A percentile compares a stretch with the other conserved stretches of the same genome.
These are phyloP conservation scores for Notodonta dromedarius DNA, from an alignment of 2,888 invertebrate species.

Conservation along the genomic window DNA sequence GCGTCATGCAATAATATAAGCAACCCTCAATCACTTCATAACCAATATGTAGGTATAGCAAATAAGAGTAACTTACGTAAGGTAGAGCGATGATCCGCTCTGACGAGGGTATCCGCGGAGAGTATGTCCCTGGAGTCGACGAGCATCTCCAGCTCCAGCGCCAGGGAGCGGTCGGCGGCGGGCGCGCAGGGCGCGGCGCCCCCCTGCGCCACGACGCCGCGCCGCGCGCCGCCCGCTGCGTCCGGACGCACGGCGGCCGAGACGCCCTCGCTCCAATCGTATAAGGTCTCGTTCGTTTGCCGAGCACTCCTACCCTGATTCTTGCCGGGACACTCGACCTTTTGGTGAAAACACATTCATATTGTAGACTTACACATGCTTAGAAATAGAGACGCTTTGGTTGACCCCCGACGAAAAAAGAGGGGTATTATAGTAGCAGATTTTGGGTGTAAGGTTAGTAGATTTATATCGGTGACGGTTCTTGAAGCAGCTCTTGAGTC, in stretches of 20 bases:
- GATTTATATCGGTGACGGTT: too few species aligned
- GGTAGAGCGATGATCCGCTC: slow-evolving; percentile 81
- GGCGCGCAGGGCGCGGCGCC: slow-evolving; percentile 48
- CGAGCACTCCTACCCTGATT: slow-evolving; percentile 52
- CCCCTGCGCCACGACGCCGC: slow-evolving; percentile 54
- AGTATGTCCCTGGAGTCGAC: slow-evolving; percentile 79
- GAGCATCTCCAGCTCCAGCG: slow-evolving; percentile 70
- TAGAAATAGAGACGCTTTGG: too few species aligned
- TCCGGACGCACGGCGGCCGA: slow-evolving; percentile 44
- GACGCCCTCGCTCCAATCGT: slow-evolving; percentile 42
- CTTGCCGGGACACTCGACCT: slow-evolving; percentile 55
- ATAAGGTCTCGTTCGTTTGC: slow-evolving; percentile 56
- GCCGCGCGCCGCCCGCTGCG: slow-evolving; percentile 38
- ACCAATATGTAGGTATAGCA: neutral
- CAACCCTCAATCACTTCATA: too few species aligned
- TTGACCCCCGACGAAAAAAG: too few species aligned
- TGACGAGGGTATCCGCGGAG: slow-evolving; percentile 86
- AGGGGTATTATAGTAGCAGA: too few species aligned
- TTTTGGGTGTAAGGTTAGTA: too few species aligned
- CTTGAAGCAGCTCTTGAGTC: too few species aligned
- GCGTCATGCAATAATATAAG: too few species aligned
- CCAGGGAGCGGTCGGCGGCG: slow-evolving; percentile 48
- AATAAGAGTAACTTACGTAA: slow-evolving; percentile 47
- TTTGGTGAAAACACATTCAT: neutral
- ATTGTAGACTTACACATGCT: too few species aligned